Evolutionary conservation across 2,888 invertebrate species (phyloP), one percentile per base, ranked within the genome.

Genomic region (Drosophila merina): DNA sequence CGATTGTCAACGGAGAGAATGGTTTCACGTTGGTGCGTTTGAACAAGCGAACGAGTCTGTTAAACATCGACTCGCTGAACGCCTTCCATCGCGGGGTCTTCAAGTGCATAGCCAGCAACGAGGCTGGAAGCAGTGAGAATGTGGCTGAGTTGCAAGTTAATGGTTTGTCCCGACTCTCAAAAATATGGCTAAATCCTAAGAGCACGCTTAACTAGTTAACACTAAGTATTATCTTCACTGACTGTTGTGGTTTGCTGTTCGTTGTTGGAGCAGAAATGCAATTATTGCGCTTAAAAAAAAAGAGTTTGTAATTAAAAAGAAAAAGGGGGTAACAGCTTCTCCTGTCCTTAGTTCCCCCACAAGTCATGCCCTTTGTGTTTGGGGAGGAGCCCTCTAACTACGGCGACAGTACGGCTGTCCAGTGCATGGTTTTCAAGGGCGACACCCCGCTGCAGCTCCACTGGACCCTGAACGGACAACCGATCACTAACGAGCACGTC

Each of bases 371-470:
- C 66, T 95, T 96, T 90, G 93, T 93, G 69, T 96, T 96, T 87
- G 96, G 96, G 60, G 95, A 95, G 54, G 95, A 95, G 77, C 93
- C 95, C 59, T 94, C 96, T 48, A 95, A 96, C 88, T 95, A 95
- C 64, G 96, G 96, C 4, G 96, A 96, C 74, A 93, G 95, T 74
- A 95, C 95, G 40, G 95, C 95, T 60, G 93, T 95, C 3, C 94
- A 94, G 75, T 96, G 96, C 90, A 94, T 95, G 92, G 94, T 96
- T 42, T 93, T 94, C 50, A 96, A 96, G 91, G 96, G 97, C 47
- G 97, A 97, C 90, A 93, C 94, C 54, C 97, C 97, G 6, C 92
- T 97, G 36, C 94, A 94, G 86, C 94, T 97, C 57, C 93, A 93
- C 56, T 97, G 97, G 97, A 93, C 93, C 30, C 94, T 96, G 74